Evolutionary conservation across 2,113 vertebrate genomes (phyloP).

Genomic region (Pontoporia blainvillei): DNA sequence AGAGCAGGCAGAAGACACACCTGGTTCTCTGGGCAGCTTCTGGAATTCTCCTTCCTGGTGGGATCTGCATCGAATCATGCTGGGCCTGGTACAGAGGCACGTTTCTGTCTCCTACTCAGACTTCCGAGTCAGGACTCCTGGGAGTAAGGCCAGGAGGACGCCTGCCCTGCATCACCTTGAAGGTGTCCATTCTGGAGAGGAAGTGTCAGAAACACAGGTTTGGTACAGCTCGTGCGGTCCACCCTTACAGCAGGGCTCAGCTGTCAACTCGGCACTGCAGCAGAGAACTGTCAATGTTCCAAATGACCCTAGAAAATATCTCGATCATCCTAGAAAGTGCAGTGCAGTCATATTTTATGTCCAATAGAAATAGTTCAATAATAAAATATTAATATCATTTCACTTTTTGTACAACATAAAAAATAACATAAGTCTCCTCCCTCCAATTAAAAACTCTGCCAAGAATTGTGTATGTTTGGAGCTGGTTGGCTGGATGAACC

Average conservation of each 20-base stretch:
- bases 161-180: no score
- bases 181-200: not conserved
- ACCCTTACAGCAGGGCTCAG: not conserved
- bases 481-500: not conserved
- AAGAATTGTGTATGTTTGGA: not conserved
- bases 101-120: not conserved
- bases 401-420: not conserved
- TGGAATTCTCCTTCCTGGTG: not conserved
- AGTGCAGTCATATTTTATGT: not conserved
- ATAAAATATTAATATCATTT: not conserved
- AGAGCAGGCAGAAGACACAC: not conserved
- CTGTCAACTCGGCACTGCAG: no score
- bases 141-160: not conserved
- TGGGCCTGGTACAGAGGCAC: not conserved
- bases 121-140: no score
- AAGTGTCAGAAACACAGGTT: not conserved
- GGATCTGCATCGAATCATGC: rapidly evolving
- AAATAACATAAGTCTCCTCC: not conserved
- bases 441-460: not conserved
- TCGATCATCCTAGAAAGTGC: not conserved
- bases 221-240: no score
- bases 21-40: not conserved
- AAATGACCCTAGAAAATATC: no score
- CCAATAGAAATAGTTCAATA: not conserved
- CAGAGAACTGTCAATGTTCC: not conserved